Evolutionary conservation across 35 echinoderm and acorn worm genomes (phyloP).

Genomic region (Heliocidaris tuberculata): DNA sequence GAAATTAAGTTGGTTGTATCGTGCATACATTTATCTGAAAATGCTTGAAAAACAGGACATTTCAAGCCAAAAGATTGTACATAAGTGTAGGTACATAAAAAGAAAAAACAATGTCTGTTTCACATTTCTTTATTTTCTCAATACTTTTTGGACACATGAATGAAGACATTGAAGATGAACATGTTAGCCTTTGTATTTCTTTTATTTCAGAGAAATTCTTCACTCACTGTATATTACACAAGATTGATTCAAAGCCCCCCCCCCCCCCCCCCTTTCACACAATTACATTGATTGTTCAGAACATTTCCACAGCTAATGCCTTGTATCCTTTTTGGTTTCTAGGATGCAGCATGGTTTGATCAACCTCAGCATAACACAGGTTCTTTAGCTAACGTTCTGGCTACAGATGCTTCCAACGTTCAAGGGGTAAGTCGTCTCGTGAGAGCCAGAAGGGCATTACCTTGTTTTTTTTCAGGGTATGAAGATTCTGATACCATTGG

Average conservation of each 20-base stretch:
- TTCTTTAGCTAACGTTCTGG: constrained; percentile 16
- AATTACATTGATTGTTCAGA: no score
- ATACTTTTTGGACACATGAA: no score
- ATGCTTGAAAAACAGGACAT: no score
- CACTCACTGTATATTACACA: no score
- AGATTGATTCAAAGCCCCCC: no score
- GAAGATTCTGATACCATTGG: neutral
- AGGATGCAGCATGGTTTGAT: constrained; percentile 48
- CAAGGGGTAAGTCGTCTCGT: constrained; percentile 39
- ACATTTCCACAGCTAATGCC: neutral
- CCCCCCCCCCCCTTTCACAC: no score
- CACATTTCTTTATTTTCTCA: no score
- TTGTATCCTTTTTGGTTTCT: neutral
- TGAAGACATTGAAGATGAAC: no score
- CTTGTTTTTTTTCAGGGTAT: neutral
- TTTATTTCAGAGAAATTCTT: neutral
- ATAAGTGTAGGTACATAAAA: no score
- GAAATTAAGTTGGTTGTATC: no score
- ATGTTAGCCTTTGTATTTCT: neutral
- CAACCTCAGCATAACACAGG: constrained; percentile 38
- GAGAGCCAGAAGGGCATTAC: neutral
- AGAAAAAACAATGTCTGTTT: no score
- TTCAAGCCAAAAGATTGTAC: no score
- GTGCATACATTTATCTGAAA: neutral
- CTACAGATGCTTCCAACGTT: constrained; percentile 48